Percentiles rank a stretch among this genome's conserved stretches.
Conservation (phyloP, 2,888 invertebrate species). For the Melolontha melolontha region DNA sequence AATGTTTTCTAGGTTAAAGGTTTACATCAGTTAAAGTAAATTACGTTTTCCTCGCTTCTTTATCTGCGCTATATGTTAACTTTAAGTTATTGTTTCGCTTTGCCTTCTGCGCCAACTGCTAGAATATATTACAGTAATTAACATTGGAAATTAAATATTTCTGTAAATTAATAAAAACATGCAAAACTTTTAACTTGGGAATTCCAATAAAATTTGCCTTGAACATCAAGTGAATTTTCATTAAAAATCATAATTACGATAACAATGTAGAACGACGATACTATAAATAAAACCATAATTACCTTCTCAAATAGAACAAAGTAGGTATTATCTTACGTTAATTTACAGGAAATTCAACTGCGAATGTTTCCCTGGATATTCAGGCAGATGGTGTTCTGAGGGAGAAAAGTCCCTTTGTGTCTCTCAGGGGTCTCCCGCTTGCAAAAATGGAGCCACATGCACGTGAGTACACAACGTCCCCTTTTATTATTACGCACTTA, state of each 20-base stretch:
- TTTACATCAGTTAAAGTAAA: too few relatives aligned
- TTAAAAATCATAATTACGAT: background rate
- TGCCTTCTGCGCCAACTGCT: too few relatives aligned
- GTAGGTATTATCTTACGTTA: conserved; percentile 36
- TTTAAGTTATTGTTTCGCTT: too few relatives aligned
- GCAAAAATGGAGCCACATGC: conserved; percentile 87
- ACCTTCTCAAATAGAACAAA: conserved; percentile 16
- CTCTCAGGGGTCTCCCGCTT: conserved; percentile 73
- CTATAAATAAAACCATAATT: conserved; percentile 30
- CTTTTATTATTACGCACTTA: conserved; percentile 12
- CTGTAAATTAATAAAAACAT: too few relatives aligned
- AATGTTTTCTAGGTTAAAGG: too few relatives aligned
- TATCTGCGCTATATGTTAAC: too few relatives aligned
- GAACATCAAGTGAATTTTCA: background rate
- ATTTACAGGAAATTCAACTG: conserved; percentile 80
- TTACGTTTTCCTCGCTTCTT: too few relatives aligned
- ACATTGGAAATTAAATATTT: too few relatives aligned
- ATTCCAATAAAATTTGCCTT: too few relatives aligned
- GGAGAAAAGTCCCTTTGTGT: conserved; percentile 80
- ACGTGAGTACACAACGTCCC: conserved; percentile 71
- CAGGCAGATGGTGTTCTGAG: conserved; percentile 81
- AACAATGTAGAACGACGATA: too few relatives aligned
- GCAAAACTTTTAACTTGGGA: too few relatives aligned
- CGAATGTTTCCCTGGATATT: conserved; percentile 84
- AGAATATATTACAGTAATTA: too few relatives aligned